Conservation (phyloP, 2,888 invertebrate species). For the Drosophila dives region DNA sequence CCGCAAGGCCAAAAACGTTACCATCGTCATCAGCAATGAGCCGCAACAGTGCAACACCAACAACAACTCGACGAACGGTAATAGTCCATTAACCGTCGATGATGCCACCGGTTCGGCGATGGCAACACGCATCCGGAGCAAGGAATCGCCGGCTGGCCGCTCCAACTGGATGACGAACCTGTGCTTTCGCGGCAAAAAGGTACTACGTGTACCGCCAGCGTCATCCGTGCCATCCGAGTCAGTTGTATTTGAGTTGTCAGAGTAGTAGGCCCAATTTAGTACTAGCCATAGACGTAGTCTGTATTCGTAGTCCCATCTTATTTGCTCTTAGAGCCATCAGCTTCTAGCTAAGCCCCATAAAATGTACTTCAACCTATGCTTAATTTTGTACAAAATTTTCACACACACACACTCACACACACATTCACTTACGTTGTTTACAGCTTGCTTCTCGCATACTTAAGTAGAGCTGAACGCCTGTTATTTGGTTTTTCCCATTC, state of each 20-base stretch:
- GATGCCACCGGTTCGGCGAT: conserved; percentile 30
- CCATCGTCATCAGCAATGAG: conserved; percentile 65
- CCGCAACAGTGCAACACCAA: conserved; percentile 53
- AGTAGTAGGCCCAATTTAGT: conserved; percentile 81
- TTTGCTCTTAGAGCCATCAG: conserved; percentile 4
- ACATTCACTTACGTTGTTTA: neutral
- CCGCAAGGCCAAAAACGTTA: conserved; percentile 67
- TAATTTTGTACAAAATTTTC: neutral
- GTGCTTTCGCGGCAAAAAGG: conserved; percentile 85
- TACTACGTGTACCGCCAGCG: conserved; percentile 84
- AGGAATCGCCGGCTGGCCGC: conserved; percentile 51
- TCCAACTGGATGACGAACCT: conserved; percentile 80
- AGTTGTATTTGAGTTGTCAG: conserved; percentile 85
- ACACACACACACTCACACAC: neutral
- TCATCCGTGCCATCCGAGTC: conserved; percentile 85
- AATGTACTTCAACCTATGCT: neutral
- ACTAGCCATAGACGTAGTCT: conserved; percentile 57
- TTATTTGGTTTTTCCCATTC: neutral
- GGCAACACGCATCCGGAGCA: conserved; percentile 55
- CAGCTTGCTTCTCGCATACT: neutral
- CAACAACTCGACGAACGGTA: conserved; percentile 39
- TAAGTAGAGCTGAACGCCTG: conserved; percentile 23
- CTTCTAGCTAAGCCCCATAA: conserved; percentile 3
- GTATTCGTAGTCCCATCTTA: conserved; percentile 42
- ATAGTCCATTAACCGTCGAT: conserved; percentile 3